Evolutionary conservation across 2,797 vertebrate species (phyloP).

Genomic region (Caiman crocodilus): DNA sequence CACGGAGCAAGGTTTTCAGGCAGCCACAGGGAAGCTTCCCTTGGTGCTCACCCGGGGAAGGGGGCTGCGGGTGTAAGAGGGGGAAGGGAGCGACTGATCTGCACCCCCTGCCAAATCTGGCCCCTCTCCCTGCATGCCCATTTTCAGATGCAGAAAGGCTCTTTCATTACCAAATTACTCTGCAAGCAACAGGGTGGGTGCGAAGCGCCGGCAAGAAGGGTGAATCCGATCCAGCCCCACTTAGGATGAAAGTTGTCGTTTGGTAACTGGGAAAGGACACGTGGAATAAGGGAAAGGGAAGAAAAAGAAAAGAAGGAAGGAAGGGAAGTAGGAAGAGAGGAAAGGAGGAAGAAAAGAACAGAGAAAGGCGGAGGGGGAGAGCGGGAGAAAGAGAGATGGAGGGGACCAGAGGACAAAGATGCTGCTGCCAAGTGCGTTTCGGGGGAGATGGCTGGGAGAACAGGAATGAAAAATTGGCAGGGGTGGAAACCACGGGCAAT

Average conservation of each 20-base stretch:
- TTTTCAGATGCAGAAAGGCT: slow-evolving; percentile 25
- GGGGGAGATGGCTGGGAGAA: too few species aligned
- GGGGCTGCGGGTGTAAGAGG: neutral
- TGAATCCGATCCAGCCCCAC: neutral
- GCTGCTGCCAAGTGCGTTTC: too few species aligned
- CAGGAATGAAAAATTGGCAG: neutral
- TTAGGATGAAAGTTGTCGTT: neutral
- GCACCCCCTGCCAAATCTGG: neutral
- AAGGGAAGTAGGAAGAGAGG: rapidly evolving
- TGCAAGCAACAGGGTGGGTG: neutral
- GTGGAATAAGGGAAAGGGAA: neutral
- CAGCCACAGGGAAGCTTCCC: rapidly evolving
- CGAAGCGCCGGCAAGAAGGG: neutral
- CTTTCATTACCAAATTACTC: neutral
- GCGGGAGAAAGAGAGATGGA: neutral
- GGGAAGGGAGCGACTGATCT: neutral
- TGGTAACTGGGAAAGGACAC: neutral
- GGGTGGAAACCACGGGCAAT: neutral
- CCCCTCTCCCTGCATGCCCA: neutral
- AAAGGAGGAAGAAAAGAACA: rapidly evolving
- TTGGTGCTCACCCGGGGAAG: rapidly evolving
- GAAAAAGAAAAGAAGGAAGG: neutral
- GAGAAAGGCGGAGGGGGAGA: neutral
- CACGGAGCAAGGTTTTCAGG: neutral
- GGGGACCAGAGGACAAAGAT: too few species aligned